phyloP scores from a whole-genome alignment of 35 echinoderm and acorn worm genomes.

The Acanthaster planci region DNA sequence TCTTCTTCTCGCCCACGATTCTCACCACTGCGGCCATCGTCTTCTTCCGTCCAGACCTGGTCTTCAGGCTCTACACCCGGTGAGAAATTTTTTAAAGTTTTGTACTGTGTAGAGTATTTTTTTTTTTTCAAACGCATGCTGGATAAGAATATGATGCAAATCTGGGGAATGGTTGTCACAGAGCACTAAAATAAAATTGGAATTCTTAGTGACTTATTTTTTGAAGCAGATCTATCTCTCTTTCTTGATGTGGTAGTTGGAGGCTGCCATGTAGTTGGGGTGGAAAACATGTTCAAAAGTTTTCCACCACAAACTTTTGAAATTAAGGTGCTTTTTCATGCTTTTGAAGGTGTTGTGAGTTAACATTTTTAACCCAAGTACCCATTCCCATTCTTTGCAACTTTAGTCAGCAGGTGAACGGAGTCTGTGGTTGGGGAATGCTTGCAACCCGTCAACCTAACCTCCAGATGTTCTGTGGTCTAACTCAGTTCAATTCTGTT shows the following conservation, averaged over 20 bases:
- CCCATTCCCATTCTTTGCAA: background rate
- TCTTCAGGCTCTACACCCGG: conserved; percentile 8
- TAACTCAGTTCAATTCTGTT: background rate
- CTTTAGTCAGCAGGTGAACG: background rate
- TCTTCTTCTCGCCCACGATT: conserved; percentile 18
- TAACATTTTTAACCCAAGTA: background rate
- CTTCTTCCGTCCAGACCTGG: conserved; percentile 3
- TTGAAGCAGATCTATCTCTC: too few relatives aligned
- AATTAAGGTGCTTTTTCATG: background rate
- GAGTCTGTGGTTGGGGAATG: background rate
- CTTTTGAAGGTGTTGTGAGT: background rate
- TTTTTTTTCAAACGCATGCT: too few relatives aligned
- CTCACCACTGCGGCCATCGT: background rate
- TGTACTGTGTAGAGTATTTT: too few relatives aligned
- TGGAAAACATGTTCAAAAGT: too few relatives aligned
- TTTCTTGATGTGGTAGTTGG: too few relatives aligned
- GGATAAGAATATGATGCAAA: too few relatives aligned
- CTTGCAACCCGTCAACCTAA: background rate
- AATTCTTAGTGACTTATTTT: too few relatives aligned
- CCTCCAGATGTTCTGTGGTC: background rate
- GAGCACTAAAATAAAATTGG: too few relatives aligned
- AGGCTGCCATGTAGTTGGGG: too few relatives aligned
- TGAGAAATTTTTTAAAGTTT: background rate
- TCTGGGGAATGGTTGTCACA: too few relatives aligned
- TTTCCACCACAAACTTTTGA: too few relatives aligned